Conservation (phyloP, 2,888 invertebrate genomes). For the Troglohyphantes excavatus region DNA sequence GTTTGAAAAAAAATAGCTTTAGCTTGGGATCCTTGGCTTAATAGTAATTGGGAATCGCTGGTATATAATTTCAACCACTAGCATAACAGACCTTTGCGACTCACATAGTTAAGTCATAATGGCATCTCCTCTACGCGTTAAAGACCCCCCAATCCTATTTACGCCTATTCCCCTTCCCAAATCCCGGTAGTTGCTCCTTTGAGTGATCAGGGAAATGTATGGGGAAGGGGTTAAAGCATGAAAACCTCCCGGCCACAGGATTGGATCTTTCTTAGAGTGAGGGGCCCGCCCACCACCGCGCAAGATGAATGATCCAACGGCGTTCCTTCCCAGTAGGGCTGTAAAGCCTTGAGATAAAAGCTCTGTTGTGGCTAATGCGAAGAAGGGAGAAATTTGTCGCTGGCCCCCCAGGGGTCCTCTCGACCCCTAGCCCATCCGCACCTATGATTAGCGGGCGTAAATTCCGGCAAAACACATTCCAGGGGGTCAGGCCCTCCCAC, state of each 20-base stretch:
- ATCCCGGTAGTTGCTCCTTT: slow-evolving; percentile 2
- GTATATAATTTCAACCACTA: too few species aligned
- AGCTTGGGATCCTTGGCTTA: too few species aligned
- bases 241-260: slow-evolving; percentile 12
- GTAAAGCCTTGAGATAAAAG: slow-evolving; percentile 78
- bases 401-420: slow-evolving; percentile 31
- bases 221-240: slow-evolving; percentile 58
- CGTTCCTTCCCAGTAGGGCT: slow-evolving; percentile 64
- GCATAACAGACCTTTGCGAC: too few species aligned
- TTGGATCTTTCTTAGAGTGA: slow-evolving; percentile 29
- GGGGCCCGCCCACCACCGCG: slow-evolving; percentile 40
- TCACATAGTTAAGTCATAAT: too few species aligned
- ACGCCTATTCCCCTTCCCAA: too few species aligned
- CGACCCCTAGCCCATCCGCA: slow-evolving; percentile 52
- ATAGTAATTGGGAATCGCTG: too few species aligned
- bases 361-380: slow-evolving; percentile 78
- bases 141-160: too few species aligned
- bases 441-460: slow-evolving; percentile 64
- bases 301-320: slow-evolving; percentile 57
- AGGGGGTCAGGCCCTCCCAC: slow-evolving; percentile 61
- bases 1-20: too few species aligned
- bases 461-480: slow-evolving; percentile 51
- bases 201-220: slow-evolving; percentile 32
- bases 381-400: slow-evolving; percentile 78
- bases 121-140: too few species aligned